phyloP scores from a whole-genome alignment of 2,888 invertebrate species.

The Lobophora halterata region DNA sequence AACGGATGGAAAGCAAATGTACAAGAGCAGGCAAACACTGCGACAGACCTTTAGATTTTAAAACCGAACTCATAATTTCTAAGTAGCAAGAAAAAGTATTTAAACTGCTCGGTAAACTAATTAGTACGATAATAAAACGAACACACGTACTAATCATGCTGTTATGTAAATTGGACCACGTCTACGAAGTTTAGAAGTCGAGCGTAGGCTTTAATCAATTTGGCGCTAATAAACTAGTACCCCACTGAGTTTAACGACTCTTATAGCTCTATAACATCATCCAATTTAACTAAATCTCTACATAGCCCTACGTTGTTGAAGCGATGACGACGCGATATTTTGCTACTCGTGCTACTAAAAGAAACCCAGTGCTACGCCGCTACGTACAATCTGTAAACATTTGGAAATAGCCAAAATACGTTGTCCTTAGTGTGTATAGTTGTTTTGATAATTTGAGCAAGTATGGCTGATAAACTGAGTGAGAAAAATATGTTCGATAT shows the following conservation, averaged over 20 bases:
- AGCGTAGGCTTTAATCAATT: slow-evolving; percentile 61
- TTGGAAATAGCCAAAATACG: too few species aligned
- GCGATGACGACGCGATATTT: neutral
- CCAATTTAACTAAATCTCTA: slow-evolving; percentile 32
- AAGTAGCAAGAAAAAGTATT: slow-evolving; percentile 1
- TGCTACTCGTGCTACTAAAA: neutral
- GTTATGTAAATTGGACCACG: slow-evolving; percentile 27
- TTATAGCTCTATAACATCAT: slow-evolving; percentile 40
- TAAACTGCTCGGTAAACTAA: slow-evolving; percentile 18
- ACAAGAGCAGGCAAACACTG: too few species aligned
- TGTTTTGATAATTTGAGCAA: too few species aligned
- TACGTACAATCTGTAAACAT: too few species aligned
- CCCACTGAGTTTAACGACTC: slow-evolving; percentile 56
- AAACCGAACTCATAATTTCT: neutral
- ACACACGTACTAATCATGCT: slow-evolving; percentile 23
- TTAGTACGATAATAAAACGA: slow-evolving; percentile 21
- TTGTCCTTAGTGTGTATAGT: too few species aligned
- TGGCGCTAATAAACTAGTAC: slow-evolving; percentile 54
- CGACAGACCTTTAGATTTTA: neutral
- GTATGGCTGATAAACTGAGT: too few species aligned
- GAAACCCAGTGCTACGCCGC: neutral
- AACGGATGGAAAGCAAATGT: too few species aligned
- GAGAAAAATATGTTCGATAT: too few species aligned
- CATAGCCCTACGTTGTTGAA: slow-evolving; percentile 3
- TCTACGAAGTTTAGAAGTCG: slow-evolving; percentile 29